Conservation (phyloP, 2,113 vertebrate genomes). For the Lepus europaeus region DNA sequence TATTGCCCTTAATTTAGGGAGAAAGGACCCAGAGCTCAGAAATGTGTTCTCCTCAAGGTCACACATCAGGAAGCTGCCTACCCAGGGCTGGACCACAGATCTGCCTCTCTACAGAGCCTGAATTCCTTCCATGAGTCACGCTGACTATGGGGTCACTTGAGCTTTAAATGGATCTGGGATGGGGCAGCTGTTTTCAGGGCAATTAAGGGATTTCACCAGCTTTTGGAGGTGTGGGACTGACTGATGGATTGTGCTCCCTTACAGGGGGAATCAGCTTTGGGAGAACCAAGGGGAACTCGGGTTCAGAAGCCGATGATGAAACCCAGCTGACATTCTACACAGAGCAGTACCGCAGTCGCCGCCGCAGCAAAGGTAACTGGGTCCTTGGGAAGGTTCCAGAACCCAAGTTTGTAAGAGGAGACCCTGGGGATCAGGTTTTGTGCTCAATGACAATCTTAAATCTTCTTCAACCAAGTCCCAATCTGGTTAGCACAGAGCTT, state of each 20-base stretch:
- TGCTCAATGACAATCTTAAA: background rate
- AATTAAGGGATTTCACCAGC: background rate
- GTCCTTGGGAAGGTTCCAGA: background rate
- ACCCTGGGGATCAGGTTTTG: background rate
- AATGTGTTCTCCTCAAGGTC: background rate
- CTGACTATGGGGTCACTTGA: background rate
- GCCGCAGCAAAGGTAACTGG: slow-evolving; percentile 94
- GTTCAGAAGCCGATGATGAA: slow-evolving; percentile 96
- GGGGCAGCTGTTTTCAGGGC: background rate
- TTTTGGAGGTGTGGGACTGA: background rate
- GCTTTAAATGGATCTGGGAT: background rate
- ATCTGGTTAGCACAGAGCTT: background rate
- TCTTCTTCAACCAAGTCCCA: background rate
- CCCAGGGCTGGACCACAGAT: background rate
- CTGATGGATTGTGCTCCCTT: slow-evolving; percentile 68
- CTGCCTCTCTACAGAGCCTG: background rate
- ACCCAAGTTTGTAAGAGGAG: background rate
- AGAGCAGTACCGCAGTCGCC: slow-evolving; percentile 94
- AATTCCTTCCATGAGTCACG: background rate
- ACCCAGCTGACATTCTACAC: slow-evolving; percentile 96
- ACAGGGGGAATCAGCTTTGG: slow-evolving; percentile 92
- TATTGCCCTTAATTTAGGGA: background rate
- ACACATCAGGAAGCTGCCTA: background rate
- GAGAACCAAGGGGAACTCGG: slow-evolving; percentile 93
- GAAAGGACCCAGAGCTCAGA: background rate